Base-by-base conservation (phyloP, 2,113 vertebrate genomes). In the Spilogale gracilis region DNA sequence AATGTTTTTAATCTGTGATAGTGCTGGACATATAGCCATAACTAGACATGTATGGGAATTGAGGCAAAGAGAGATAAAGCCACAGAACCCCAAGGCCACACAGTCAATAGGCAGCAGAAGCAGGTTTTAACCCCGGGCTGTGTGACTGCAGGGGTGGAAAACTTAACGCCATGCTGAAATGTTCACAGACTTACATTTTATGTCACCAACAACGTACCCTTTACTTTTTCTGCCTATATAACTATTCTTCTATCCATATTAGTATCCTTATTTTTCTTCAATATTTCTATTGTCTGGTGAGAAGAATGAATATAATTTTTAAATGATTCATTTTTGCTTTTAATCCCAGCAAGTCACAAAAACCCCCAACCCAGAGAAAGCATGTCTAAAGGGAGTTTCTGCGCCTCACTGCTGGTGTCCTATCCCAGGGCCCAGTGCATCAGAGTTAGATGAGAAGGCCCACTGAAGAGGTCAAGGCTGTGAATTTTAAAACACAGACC, bases 261-360 rank as follows among this genome's bases (percentile, higher is more conserved):
- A 74, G 38, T n/a, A 83, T 88, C 58, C n/a, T 81, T 56, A 63
- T 80, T 87, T 82, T 80, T 30, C 63, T 95, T 84, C 27, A 69
- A 23, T 20, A 89, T 93, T 89, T 89, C 50, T 56, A 80, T 14
- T 91, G 12, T 63, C 84, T 56, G 43, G 7, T 45, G 63, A 91
- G 71, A 86, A 90, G 73, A 63, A 60, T 43, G 38, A 91, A 48
- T 67, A 71, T 21, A 69, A 79, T n/a, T 96, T 95, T 71, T 52
- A 25, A 63, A 56, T 52, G 12, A 50, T 32, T 88, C 20, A 61
- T 60, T 93, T 93, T 89, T 91, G n/a, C 18, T 69, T 92, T 91
- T 74, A 27, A 56, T 76, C 69, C 93, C 30, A 61, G 21, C n/a
- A 52, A 67, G 71, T 61, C 56, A 61, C 65, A 89, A 61, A 82